These are phyloP conservation scores for Casuarius casuarius DNA, from an alignment of 2,113 vertebrate genomes.

Conservation along the genomic window DNA sequence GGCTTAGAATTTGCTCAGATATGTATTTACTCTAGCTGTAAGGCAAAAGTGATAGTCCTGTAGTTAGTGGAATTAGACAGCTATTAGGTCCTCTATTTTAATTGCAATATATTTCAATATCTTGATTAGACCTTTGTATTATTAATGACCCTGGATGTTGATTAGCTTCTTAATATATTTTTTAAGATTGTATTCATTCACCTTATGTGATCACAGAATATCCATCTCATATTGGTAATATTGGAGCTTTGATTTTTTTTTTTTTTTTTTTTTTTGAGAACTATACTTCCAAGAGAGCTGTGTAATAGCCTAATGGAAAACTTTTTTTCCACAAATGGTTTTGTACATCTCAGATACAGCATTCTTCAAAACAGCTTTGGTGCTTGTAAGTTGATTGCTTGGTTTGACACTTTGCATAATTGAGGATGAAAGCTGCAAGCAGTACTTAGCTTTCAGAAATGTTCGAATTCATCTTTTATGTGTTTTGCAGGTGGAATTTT, in stretches of 20 bases:
- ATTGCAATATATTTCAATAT: background rate
- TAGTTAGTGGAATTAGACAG: background rate
- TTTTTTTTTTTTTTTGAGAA: constrained; percentile 6
- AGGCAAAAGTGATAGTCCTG: background rate
- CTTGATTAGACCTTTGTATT: background rate
- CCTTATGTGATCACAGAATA: background rate
- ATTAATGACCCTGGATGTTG: background rate
- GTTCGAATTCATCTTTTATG: background rate
- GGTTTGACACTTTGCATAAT: constrained; percentile 37
- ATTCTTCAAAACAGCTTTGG: constrained; percentile 28
- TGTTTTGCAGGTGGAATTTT: background rate
- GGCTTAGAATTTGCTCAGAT: background rate
- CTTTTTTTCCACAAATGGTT: background rate
- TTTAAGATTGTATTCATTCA: background rate
- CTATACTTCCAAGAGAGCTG: background rate
- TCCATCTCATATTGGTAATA: background rate
- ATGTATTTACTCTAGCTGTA: background rate
- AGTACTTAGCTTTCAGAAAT: background rate
- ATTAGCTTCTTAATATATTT: background rate
- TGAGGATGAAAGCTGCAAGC: background rate
- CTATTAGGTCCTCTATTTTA: background rate
- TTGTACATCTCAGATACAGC: constrained; percentile 48
- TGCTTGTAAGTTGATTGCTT: constrained; percentile 52
- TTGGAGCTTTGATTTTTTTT: background rate
- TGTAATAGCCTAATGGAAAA: background rate